phyloP scores from a whole-genome alignment of 1,140 invertebrate genomes.

The Neoseiulus cucumeris region DNA sequence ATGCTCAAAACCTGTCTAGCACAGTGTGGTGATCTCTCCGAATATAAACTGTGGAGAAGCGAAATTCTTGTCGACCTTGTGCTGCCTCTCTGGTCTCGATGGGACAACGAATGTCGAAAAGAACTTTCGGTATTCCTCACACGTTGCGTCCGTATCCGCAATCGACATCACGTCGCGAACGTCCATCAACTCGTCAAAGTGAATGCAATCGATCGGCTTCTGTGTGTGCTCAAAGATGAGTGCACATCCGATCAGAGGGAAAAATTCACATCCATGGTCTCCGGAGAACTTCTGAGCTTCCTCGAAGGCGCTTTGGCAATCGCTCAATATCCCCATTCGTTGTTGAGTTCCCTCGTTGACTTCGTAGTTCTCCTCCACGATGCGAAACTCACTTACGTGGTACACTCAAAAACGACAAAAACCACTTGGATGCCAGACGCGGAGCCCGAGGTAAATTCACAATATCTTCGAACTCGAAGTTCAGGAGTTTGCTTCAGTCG shows the following conservation, averaged over 20 bases:
- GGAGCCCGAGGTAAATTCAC: no score
- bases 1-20: not conserved
- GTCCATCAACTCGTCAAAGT: not conserved
- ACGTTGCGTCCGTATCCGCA: not conserved
- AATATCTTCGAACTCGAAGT: no score
- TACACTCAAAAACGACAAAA: not conserved
- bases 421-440: no score
- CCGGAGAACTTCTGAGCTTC: not conserved
- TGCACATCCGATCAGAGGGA: no score
- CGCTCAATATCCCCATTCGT: not conserved
- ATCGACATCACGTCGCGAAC: not conserved
- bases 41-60: not conserved
- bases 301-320: not conserved
- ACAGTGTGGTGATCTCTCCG: not conserved
- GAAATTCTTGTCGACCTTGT: not conserved
- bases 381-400: not conserved
- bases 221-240: not conserved
- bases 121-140: not conserved
- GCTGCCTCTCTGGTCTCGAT: not conserved
- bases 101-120: not conserved
- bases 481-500: no score
- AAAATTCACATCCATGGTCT: no score
- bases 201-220: not conserved
- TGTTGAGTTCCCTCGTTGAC: not conserved
- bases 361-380: conserved; percentile 7